These are phyloP conservation scores for Nansenia antarctica DNA, from an alignment of 2,113 vertebrate species.

Conservation along the genomic window DNA sequence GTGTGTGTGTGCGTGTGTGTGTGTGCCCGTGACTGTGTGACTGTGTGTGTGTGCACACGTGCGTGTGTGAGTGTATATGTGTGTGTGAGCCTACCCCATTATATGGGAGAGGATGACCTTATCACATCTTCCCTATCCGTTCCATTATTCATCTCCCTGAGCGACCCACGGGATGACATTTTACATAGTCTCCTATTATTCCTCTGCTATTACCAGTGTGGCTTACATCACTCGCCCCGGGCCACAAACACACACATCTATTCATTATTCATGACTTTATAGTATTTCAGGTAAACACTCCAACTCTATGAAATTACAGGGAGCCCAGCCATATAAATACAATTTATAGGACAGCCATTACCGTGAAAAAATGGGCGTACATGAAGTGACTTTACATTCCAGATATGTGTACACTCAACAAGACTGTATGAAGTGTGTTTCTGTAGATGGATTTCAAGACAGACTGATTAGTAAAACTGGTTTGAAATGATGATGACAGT, in stretches of 20 bases:
- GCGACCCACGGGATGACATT: conserved; percentile 45
- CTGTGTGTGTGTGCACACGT: background rate
- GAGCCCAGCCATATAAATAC: no score
- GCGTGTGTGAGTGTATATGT: background rate
- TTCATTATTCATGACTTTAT: conserved; percentile 38
- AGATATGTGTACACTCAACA: no score
- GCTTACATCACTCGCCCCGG: conserved; percentile 45
- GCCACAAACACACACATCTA: conserved; percentile 46
- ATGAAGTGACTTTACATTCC: background rate
- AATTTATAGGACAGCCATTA: no score
- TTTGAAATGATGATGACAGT: no score
- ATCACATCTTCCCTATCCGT: background rate
- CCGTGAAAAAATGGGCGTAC: no score
- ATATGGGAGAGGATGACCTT: background rate
- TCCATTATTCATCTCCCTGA: background rate
- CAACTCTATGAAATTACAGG: no score
- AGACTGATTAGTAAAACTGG: no score
- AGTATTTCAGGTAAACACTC: no score
- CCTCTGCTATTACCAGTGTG: conserved; percentile 57
- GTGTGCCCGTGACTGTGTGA: background rate
- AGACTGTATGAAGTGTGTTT: no score
- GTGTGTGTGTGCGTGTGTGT: background rate
- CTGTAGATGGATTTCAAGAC: no score
- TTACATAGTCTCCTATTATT: conserved; percentile 62
- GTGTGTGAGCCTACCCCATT: background rate